These are phyloP conservation scores for Halcyon leucocephala DNA, from an alignment of 2,797 vertebrate species.

Conservation along the genomic window DNA sequence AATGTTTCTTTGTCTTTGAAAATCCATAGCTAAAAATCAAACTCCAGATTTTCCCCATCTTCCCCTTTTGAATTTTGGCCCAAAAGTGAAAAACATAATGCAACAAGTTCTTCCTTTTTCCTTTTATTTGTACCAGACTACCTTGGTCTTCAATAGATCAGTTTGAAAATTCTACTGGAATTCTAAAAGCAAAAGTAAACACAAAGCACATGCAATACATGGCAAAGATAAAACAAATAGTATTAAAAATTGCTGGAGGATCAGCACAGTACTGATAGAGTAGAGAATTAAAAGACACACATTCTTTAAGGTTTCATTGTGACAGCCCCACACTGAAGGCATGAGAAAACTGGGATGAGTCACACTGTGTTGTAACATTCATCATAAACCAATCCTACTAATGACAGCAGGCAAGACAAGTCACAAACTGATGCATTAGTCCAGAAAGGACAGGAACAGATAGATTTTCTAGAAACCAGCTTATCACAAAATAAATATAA, in stretches of 20 bases:
- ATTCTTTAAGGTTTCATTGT: constrained; percentile 10
- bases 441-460: constrained; percentile 46
- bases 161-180: neutral
- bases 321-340: constrained; percentile 5
- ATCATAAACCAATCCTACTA: constrained; percentile 10
- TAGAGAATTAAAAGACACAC: neutral
- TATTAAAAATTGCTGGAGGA: neutral
- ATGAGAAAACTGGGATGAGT: constrained; percentile 2
- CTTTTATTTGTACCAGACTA: neutral
- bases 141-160: neutral
- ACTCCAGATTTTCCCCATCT: neutral
- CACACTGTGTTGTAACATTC: constrained; percentile 1
- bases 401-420: constrained; percentile 29
- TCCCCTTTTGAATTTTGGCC: neutral
- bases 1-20: neutral
- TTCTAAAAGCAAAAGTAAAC: neutral
- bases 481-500: constrained; percentile 32
- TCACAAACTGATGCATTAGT: neutral
- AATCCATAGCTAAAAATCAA: neutral
- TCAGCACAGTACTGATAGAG: neutral
- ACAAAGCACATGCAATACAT: neutral
- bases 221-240: constrained; percentile 21
- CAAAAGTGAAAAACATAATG: neutral
- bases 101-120: neutral
- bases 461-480: constrained; percentile 25